These are phyloP conservation scores for Forficula auricularia DNA, from an alignment of 1,140 invertebrate species.

Conservation along the genomic window DNA sequence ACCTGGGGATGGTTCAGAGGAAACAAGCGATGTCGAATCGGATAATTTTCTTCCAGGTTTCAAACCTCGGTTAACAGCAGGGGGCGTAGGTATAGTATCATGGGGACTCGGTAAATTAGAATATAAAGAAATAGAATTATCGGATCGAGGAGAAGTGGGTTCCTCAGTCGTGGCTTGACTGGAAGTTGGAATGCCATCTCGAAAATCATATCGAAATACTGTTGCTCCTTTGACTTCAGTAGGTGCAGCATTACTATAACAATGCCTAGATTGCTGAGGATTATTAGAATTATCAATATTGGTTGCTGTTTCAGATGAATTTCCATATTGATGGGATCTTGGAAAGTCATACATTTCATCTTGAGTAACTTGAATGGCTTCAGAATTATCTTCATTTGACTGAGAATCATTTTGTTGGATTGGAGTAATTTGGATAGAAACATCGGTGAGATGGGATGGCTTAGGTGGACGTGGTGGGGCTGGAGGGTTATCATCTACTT, in stretches of 20 bases:
- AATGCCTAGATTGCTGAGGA: slow-evolving; percentile 32
- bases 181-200: slow-evolving; percentile 21
- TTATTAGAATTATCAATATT: slow-evolving; percentile 15
- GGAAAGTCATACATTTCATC: slow-evolving; percentile 60
- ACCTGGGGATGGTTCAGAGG: slow-evolving; percentile 20
- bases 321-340: slow-evolving; percentile 35
- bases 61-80: slow-evolving; percentile 53
- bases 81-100: slow-evolving; percentile 36
- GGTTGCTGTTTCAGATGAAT: slow-evolving; percentile 16
- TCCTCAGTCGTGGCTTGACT: slow-evolving; percentile 19
- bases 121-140: slow-evolving; percentile 27
- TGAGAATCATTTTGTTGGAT: too few species aligned
- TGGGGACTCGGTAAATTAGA: slow-evolving; percentile 38
- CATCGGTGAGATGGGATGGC: slow-evolving; percentile 34
- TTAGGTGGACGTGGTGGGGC: slow-evolving; percentile 41
- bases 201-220: slow-evolving; percentile 38
- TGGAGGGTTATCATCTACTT: slow-evolving; percentile 22
- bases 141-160: slow-evolving; percentile 35
- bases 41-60: slow-evolving; percentile 51
- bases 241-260: slow-evolving; percentile 53
- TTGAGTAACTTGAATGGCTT: too few species aligned
- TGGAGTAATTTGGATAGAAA: slow-evolving; percentile 20
- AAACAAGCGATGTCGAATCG: slow-evolving; percentile 27
- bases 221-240: slow-evolving; percentile 34
- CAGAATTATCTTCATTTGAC: too few species aligned